Evolutionary conservation across 1,140 invertebrate species (phyloP).

Genomic region (Berghia stephanieae): DNA sequence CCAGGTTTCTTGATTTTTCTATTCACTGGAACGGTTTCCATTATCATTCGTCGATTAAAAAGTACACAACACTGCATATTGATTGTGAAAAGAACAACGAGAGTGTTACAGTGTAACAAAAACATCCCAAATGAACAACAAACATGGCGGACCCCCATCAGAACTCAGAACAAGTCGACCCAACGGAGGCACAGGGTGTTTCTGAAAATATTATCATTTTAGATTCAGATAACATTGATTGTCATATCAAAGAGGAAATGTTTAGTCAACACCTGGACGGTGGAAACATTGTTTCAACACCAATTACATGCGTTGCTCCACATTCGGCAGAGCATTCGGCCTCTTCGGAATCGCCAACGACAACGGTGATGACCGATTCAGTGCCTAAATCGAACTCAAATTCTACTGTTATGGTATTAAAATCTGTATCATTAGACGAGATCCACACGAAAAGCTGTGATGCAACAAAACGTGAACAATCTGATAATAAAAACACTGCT

Average conservation of each 20-base stretch:
- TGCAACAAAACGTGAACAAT: conserved; percentile 11
- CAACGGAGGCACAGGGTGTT: conserved; percentile 40
- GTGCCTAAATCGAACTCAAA: conserved; percentile 21
- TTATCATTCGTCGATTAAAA: too few relatives aligned
- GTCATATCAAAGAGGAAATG: conserved; percentile 61
- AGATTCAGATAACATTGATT: conserved; percentile 30
- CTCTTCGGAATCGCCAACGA: not conserved
- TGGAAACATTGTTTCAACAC: conserved; percentile 47
- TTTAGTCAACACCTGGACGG: conserved; percentile 65
- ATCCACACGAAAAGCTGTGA: conserved; percentile 19
- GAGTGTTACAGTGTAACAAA: not conserved
- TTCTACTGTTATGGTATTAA: conserved; percentile 26
- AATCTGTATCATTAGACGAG: conserved; percentile 25
- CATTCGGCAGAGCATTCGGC: not conserved
- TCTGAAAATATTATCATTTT: conserved; percentile 37
- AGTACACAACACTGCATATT: too few relatives aligned
- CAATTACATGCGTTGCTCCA: conserved; percentile 28
- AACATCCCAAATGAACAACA: conserved; percentile 39
- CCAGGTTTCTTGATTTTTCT: too few relatives aligned
- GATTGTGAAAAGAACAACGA: too few relatives aligned
- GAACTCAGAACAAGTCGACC: conserved; percentile 44
- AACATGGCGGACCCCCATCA: conserved; percentile 58
- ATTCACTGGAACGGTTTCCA: too few relatives aligned
- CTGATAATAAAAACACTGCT: not conserved
- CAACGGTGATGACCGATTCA: conserved; percentile 19